These are phyloP conservation scores for Spodoptera frugiperda DNA, from an alignment of 1,140 invertebrate species.

Conservation along the genomic window DNA sequence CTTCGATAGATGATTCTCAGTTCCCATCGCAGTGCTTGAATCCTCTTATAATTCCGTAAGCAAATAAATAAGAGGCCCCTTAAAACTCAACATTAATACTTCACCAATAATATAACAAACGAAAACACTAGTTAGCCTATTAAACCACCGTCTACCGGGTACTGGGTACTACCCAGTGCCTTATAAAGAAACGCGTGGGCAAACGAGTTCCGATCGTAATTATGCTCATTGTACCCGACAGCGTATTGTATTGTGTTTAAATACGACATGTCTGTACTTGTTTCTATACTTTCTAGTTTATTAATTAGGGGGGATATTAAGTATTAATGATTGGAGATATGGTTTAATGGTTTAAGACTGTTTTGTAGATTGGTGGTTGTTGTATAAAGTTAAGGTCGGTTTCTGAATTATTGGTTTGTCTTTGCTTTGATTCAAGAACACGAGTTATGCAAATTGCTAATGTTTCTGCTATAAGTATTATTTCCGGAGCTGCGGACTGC, in stretches of 20 bases:
- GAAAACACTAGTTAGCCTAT: neutral
- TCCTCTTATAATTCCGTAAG: too few relatives aligned
- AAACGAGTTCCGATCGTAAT: conserved; percentile 16
- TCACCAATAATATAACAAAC: neutral
- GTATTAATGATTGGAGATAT: neutral
- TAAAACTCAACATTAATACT: neutral
- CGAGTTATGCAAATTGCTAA: too few relatives aligned
- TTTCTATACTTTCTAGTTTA: conserved; percentile 16
- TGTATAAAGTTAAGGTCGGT: too few relatives aligned
- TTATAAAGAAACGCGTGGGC: conserved; percentile 20
- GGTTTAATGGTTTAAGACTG: too few relatives aligned
- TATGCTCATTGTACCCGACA: conserved; percentile 10
- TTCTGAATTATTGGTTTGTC: too few relatives aligned
- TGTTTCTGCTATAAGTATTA: too few relatives aligned
- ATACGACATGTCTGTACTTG: conserved; percentile 10
- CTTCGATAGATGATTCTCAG: too few relatives aligned
- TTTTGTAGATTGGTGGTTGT: too few relatives aligned
- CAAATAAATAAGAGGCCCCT: too few relatives aligned
- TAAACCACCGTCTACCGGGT: conserved; percentile 1
- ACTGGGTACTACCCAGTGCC: neutral
- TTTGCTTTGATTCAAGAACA: too few relatives aligned
- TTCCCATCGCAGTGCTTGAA: too few relatives aligned
- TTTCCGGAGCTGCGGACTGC: too few relatives aligned
- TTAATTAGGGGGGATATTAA: neutral
- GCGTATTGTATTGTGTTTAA: neutral